Base-by-base conservation (phyloP, 2,113 vertebrate genomes). In the Erpornis zantholeuca region DNA sequence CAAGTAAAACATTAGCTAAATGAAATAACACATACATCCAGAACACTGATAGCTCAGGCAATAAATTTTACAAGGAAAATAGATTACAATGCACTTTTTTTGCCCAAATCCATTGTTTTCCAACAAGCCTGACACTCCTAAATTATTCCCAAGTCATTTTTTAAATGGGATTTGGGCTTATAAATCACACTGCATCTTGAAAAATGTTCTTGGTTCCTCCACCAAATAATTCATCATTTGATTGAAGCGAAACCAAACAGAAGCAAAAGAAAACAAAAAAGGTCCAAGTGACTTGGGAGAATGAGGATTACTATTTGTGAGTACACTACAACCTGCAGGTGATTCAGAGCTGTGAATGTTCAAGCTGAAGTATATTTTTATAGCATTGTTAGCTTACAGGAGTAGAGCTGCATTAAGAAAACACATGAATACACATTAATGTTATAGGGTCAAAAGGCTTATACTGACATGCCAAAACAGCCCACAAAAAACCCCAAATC, bases 1-100 rank as follows among this genome's bases (percentile, higher is more conserved):
- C 53, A 93, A 64, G 21, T 20, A 65, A 88, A 96, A 64, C 57
- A 80, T 88, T 82, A 90, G 28, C 57, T 91, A 94, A 91, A 75
- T 92, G 35, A 95, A 94, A 63, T 15, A 75, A 88, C 10, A 20
- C 17, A 82, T 11, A 77, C 6, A 59, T 49, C 13, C 64, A 25
- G 16, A 82, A 69, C 8, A 38, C 10, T 44, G 42, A 6, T 61
- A 89, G 40, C 31, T 50, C 64, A 59, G 18, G 38, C 27, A 87
- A 50, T 70, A 89, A 42, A 63, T 84, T 92, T 24, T 33, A 57
- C 31, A 49, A 61, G 52, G 50, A n/a, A 57, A 78, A 61, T 2
- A 61, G 3, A 91, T 40, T 47, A 56, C 61, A 65, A 72, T 90
- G 54, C 35, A 59, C 23, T 23, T 77, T 79, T 93, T 72, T 86